A percentile compares a stretch with the other conserved stretches of the same genome.
Conservation (phyloP, 2,797 vertebrate genomes). For the Myripristis murdjan region DNA sequence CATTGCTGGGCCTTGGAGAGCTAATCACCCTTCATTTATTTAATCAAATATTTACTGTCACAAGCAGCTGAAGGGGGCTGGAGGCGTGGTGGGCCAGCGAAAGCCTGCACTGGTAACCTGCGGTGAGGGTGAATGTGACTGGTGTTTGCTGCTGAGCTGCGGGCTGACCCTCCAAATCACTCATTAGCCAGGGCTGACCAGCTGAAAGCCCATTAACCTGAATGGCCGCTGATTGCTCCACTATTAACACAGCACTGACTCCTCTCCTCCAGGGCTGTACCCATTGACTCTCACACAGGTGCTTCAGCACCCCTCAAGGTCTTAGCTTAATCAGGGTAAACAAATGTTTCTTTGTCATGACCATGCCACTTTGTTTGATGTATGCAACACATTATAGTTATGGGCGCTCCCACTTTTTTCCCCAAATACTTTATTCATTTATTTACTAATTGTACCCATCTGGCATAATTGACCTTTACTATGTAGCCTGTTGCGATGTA, state of each 20-base stretch:
- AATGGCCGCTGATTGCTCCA: slow-evolving; percentile 85
- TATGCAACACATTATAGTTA: slow-evolving; percentile 61
- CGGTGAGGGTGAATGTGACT: slow-evolving; percentile 76
- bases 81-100: slow-evolving; percentile 63
- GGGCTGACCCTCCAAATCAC: slow-evolving; percentile 83
- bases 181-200: slow-evolving; percentile 84
- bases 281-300: slow-evolving; percentile 78
- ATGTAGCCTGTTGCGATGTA: slow-evolving; percentile 63
- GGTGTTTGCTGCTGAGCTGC: slow-evolving; percentile 72
- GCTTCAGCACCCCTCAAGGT: slow-evolving; percentile 79
- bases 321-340: slow-evolving; percentile 81
- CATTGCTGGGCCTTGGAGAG: slow-evolving; percentile 61
- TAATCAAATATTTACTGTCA: slow-evolving; percentile 83
- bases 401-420: slow-evolving; percentile 56
- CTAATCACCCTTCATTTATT: slow-evolving; percentile 80
- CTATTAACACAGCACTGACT: slow-evolving; percentile 83
- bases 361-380: slow-evolving; percentile 76
- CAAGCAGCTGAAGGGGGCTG: slow-evolving; percentile 59
- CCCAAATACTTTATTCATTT: slow-evolving; percentile 54
- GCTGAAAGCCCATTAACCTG: slow-evolving; percentile 87
- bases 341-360: slow-evolving; percentile 81
- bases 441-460: slow-evolving; percentile 78
- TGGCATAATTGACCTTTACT: slow-evolving; percentile 81
- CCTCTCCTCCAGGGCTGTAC: slow-evolving; percentile 76
- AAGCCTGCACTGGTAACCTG: slow-evolving; percentile 55